A percentile compares a stretch with the other conserved stretches of the same genome.
These are phyloP conservation scores for Chunga burmeisteri DNA, from an alignment of 2,113 vertebrate genomes.

Conservation along the genomic window DNA sequence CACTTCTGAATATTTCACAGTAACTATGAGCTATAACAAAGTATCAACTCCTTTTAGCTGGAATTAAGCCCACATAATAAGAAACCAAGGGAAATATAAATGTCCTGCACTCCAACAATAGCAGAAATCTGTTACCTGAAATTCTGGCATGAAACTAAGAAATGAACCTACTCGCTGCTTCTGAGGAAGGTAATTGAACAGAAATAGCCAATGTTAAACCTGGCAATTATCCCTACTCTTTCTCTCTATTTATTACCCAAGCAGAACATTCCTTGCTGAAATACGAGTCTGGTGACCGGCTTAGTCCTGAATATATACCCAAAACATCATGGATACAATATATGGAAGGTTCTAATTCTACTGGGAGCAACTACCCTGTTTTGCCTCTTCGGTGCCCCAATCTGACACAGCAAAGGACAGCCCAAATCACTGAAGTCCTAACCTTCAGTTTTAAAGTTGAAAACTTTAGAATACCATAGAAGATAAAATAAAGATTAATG, in stretches of 20 bases:
- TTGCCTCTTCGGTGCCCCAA: not conserved
- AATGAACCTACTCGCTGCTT: not conserved
- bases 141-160: not conserved
- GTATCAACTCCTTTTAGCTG: not conserved
- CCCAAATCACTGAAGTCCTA: not conserved
- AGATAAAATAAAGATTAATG: not conserved
- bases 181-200: not conserved
- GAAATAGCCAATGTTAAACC: not conserved
- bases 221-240: not conserved
- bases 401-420: not conserved
- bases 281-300: not conserved
- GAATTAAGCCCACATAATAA: not conserved
- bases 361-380: not conserved
- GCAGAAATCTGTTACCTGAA: not conserved
- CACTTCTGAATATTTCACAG: not conserved
- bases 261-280: not conserved
- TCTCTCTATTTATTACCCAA: not conserved
- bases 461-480: not conserved
- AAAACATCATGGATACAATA: not conserved
- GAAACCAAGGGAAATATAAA: not conserved
- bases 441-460: not conserved
- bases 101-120: not conserved
- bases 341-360: not conserved
- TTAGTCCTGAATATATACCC: not conserved
- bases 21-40: not conserved